A percentile compares a stretch with the other conserved stretches of the same genome.
Evolutionary conservation across 1,140 invertebrate genomes (phyloP).

Genomic region (Dreissena polymorpha): DNA sequence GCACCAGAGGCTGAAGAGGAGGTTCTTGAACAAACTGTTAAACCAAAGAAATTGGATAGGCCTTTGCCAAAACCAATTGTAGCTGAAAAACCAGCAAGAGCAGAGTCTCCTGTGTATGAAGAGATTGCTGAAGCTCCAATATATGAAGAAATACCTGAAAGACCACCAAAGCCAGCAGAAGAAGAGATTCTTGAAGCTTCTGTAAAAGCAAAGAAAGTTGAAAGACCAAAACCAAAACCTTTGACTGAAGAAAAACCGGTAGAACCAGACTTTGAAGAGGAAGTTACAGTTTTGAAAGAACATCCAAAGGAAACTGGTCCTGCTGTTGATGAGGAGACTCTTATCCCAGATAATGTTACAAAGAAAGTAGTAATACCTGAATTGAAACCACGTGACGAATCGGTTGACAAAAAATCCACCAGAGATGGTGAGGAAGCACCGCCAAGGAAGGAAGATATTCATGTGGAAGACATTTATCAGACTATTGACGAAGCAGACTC

Average conservation of each 20-base stretch:
- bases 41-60: conserved; percentile 62
- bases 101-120: conserved; percentile 43
- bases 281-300: conserved; percentile 53
- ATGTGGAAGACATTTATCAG: conserved; percentile 62
- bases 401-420: conserved; percentile 57
- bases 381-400: conserved; percentile 54
- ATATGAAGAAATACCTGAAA: conserved; percentile 56
- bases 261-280: conserved; percentile 63
- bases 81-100: conserved; percentile 24
- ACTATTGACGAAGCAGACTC: conserved; percentile 65
- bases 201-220: conserved; percentile 60
- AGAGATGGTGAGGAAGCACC: conserved; percentile 60
- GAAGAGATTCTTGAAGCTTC: conserved; percentile 69
- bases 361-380: conserved; percentile 63
- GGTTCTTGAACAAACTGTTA: conserved; percentile 64
- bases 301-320: conserved; percentile 56
- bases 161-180: conserved; percentile 61
- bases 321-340: conserved; percentile 58
- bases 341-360: conserved; percentile 60
- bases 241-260: conserved; percentile 57
- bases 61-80: conserved; percentile 52
- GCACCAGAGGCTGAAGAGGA: conserved; percentile 71
- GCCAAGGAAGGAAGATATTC: conserved; percentile 57
- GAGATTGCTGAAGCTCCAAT: conserved; percentile 42
- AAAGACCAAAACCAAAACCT: conserved; percentile 57